Evolutionary conservation across 2,797 vertebrate genomes (phyloP), one percentile per base, ranked within the genome.

Genomic region (Tragopan temminckii): DNA sequence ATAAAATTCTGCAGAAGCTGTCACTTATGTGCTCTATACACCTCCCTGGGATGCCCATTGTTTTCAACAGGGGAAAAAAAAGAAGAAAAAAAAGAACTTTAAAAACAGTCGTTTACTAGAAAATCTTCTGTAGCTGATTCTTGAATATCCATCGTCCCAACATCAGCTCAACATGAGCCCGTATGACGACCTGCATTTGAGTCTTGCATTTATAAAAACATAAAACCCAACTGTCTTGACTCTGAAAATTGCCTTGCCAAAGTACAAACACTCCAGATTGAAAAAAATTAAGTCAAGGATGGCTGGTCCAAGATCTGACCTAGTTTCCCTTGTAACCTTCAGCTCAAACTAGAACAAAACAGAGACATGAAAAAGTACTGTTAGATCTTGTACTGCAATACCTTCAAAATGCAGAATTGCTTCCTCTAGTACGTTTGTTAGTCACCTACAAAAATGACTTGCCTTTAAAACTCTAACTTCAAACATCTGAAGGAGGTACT

Each of bases 201-300:
- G 33, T 71, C 43, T 40, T 5, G 12, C 5, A 33, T 85, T 88
- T 80, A 52, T 15, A 57, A 90, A 92, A 77, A 13, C 5, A 6
- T 33, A 72, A 80, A 91, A 29, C 11, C 6, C 69, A 75, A 55
- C 35, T 57, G 25, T 36, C 36, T 75, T 50, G 71, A 29, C 29
- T 71, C 46, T 66, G 42, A 42, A 89, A 92, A 77, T 42, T 2
- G 1, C 48, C 55, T 68, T 61, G 64, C 48, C 38, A 20, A 72
- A 63, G n/a, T 55, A 86, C 0, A 0, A 59, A 80, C n/a, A 16
- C 29, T 24, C 8, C 3, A 1, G 31, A 48, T 40, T 38, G 36
- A 88, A 46, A 82, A 81, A 93, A 69, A 69, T 31, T n/a, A 89
- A 83, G 38, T 35, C 27, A 33, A 84, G 21, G 62, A 13, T 88